A percentile compares a stretch with the other conserved stretches of the same genome.
phyloP scores from a whole-genome alignment of 1,140 invertebrate species.

The Lasaia peninsularis region DNA sequence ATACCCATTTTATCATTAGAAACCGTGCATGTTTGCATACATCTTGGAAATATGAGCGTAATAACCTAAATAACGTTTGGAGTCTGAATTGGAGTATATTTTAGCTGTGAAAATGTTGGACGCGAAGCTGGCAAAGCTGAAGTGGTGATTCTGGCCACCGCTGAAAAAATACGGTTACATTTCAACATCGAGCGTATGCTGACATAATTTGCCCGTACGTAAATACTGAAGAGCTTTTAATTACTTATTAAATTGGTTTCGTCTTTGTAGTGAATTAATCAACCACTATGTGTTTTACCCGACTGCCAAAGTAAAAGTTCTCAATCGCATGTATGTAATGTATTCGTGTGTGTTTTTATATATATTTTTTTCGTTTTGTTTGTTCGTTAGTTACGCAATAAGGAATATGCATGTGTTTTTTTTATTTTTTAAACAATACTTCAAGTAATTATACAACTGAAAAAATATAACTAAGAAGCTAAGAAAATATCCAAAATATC shows the following conservation, averaged over 20 bases:
- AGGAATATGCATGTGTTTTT: too few species aligned
- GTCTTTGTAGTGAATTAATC: background rate
- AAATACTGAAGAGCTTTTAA: conserved; percentile 18
- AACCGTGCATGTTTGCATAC: background rate
- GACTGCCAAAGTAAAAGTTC: too few species aligned
- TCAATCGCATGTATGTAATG: too few species aligned
- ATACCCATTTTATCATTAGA: background rate
- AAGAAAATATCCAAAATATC: too few species aligned
- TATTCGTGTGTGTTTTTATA: too few species aligned
- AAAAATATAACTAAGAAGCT: too few species aligned
- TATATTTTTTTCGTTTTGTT: too few species aligned
- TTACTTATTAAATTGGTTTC: background rate
- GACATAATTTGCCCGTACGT: conserved; percentile 18
- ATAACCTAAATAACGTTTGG: conserved; percentile 6
- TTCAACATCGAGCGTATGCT: conserved; percentile 20
- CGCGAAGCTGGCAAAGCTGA: conserved; percentile 1
- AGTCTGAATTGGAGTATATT: conserved; percentile 6
- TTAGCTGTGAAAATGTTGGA: conserved; percentile 9
- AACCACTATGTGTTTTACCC: too few species aligned
- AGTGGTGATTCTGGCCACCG: conserved; percentile 13
- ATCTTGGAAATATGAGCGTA: conserved; percentile 1
- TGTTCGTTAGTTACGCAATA: too few species aligned
- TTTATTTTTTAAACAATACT: too few species aligned
- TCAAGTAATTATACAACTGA: too few species aligned
- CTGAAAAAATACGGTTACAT: conserved; percentile 30